Evolutionary conservation across 2,113 vertebrate species (phyloP).

Genomic region (Redunca redunca): DNA sequence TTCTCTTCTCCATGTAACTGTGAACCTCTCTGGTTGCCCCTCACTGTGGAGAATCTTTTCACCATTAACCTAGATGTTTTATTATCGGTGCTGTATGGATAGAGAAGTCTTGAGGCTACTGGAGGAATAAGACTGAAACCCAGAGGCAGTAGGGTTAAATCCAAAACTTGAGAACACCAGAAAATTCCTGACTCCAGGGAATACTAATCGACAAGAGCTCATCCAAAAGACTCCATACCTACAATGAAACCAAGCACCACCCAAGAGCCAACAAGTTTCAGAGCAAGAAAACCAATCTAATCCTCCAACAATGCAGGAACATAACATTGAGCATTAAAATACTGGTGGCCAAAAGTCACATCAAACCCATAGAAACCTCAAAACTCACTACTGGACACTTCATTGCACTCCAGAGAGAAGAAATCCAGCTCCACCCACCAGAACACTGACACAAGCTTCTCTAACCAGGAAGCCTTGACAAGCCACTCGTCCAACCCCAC

Average conservation of each 20-base stretch:
- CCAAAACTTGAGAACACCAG: neutral
- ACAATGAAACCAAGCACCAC: neutral
- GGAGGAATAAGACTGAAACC: neutral
- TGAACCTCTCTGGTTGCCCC: neutral
- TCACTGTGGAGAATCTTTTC: neutral
- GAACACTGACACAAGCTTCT: neutral
- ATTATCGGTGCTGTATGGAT: neutral
- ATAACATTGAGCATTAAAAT: neutral
- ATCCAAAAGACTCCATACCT: neutral
- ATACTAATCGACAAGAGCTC: neutral
- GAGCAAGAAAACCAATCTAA: neutral
- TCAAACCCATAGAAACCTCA: neutral
- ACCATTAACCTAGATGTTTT: neutral
- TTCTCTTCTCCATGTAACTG: neutral
- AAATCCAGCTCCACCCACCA: neutral
- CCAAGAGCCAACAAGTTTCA: neutral
- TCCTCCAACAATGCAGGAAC: neutral
- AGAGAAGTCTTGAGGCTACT: neutral
- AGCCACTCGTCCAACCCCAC: neutral
- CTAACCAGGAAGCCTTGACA: neutral
- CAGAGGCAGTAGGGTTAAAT: neutral
- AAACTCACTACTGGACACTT: neutral
- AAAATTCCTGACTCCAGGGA: neutral
- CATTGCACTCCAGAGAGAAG: neutral
- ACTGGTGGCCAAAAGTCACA: neutral